A percentile compares a stretch with the other conserved stretches of the same genome.
These are phyloP conservation scores for Daboia siamensis DNA, from an alignment of 2,113 vertebrate species.

Conservation along the genomic window DNA sequence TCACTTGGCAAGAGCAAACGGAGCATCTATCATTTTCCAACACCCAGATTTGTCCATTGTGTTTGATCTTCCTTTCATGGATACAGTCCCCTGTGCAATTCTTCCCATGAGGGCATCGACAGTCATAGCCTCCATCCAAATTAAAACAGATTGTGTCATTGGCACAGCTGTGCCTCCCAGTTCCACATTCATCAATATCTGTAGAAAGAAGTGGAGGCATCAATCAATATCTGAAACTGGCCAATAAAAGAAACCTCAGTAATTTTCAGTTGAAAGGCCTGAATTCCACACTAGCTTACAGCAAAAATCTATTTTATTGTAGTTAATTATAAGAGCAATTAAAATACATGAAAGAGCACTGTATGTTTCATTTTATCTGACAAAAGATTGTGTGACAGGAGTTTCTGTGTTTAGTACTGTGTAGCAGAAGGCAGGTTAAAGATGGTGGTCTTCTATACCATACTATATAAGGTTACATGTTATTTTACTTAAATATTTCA, in stretches of 20 bases:
- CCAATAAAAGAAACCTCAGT: conserved; percentile 27
- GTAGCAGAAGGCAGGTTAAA: not conserved
- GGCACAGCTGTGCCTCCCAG: conserved; percentile 91
- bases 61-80: conserved; percentile 90
- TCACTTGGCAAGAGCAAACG: conserved; percentile 94
- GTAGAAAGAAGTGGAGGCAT: conserved; percentile 42
- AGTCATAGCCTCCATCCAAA: conserved; percentile 96
- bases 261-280: conserved; percentile 34
- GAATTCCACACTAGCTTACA: conserved; percentile 45
- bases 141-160: conserved; percentile 99
- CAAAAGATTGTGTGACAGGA: not conserved
- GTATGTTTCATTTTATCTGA: not conserved
- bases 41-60: conserved; percentile 97
- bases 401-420: not conserved
- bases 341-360: conserved; percentile 2
- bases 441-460: not conserved
- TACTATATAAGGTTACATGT: not conserved
- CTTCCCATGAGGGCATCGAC: conserved; percentile 95
- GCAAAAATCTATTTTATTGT: not conserved
- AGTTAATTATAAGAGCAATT: not conserved
- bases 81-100: conserved; percentile 96
- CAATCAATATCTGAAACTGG: conserved; percentile 39
- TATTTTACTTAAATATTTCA: not conserved
- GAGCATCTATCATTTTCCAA: conserved; percentile 95
- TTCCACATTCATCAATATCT: conserved; percentile 97